Percentiles rank a stretch among this genome's conserved stretches.
These are phyloP conservation scores for Microcebus murinus DNA, from an alignment of 2,113 vertebrate species.

Conservation along the genomic window DNA sequence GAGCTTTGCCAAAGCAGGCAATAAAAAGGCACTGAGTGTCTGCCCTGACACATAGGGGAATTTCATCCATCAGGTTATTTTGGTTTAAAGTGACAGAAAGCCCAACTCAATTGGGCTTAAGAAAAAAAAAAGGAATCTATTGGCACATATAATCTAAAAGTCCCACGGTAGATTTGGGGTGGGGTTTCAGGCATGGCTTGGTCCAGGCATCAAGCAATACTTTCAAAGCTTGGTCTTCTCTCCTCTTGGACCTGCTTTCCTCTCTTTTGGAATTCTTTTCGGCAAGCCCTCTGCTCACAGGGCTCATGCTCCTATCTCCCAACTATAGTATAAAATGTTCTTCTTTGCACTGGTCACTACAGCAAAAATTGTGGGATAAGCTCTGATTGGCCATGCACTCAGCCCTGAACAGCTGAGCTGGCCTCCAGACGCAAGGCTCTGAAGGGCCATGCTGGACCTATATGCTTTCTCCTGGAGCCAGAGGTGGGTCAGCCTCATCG, in stretches of 20 bases:
- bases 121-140: neutral
- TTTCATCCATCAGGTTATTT: neutral
- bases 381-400: too few species aligned
- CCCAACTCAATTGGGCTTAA: neutral
- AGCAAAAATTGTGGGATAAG: neutral
- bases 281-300: neutral
- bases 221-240: slow-evolving; percentile 10
- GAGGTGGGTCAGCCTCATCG: neutral
- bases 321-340: neutral
- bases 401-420: too few species aligned
- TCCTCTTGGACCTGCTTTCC: neutral
- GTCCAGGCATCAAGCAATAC: neutral
- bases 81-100: slow-evolving; percentile 2
- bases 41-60: neutral
- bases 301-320: neutral
- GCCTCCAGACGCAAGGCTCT: neutral
- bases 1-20: neutral
- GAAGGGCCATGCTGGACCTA: neutral
- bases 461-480: neutral
- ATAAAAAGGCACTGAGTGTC: neutral
- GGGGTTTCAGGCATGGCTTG: neutral
- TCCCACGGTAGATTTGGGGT: neutral
- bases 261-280: neutral
- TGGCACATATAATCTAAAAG: neutral
- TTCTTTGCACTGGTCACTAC: neutral